Base-by-base conservation (phyloP, 2,113 vertebrate species). In the Leiothrix lutea region DNA sequence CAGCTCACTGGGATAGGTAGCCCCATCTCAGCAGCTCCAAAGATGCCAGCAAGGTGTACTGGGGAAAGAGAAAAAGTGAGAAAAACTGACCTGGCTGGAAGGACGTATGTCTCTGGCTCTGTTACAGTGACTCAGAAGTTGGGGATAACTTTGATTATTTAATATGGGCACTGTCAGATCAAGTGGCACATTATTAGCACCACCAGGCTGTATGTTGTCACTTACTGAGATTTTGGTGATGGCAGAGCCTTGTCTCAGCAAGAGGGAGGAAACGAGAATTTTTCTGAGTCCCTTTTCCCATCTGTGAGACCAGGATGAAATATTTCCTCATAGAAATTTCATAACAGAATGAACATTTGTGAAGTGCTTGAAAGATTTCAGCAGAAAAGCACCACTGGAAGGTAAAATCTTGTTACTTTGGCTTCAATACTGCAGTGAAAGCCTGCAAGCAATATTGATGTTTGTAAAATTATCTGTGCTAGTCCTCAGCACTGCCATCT, bases 1-100 rank as follows among this genome's bases (percentile, higher is more conserved):
- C 29, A 58, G 42, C 35, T 65, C 0, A 0, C 69, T 77, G 54
- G 48, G 13, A 31, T 11, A 36, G 33, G 22, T 9, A 47, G 8
- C 22, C 26, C 4, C 35, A 54, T 10, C 58, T 72, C 69, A 61
- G 64, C 50, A 73, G 50, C 51, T 23, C 35, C 42, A 35, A 29
- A 51, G 5, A 36, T 0, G 13, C 35, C 85, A 61, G 73, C 8
- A 28, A 72, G 31, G 42, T 73, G 40, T 15, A 9, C 26, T 23
- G 48, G 44, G 24, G 45, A 69, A 69, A 50, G 36, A 35, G 42
- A 73, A 38, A 38, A 38, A 72, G 26, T 5, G 12, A 40, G 50
- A 22, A 91, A 48, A 92, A 88, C 0, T 12, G 50, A 70, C 40
- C 48, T 85, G 31, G 8, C 45, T 80, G 50, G 36, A 79, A 74